Base-by-base conservation (phyloP, 2,888 invertebrate genomes). In the Apotomis capreana region DNA sequence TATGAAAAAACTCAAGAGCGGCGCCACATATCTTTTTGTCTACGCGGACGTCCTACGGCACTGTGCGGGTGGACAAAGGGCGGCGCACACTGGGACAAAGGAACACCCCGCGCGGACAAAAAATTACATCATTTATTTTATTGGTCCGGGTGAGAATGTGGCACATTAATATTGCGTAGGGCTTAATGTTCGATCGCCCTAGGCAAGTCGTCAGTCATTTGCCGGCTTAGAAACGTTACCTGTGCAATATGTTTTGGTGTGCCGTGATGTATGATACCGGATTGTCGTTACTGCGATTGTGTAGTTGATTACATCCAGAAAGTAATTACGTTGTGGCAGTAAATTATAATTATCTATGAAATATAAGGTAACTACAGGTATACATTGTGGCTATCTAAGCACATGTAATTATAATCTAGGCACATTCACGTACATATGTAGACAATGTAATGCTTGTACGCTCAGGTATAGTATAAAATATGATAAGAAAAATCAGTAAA, bases 51-150 rank as follows among this genome's bases (percentile, higher is more conserved):
- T 89, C 92, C 91, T 86, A 90, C 80, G 82, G 90, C 84, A 85
- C 55, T 46, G 64, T 65, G 64, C 83, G 80, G 76, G 72, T 77
- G 82, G 79, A 87, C 85, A 89, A 90, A 87, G 86, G 78, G 80
- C 83, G 80, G 84, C 74, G 78, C 85, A 86, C 85, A 83, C 80
- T 83, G 88, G 89, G 86, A 88, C 89, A 88, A 91, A 90, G 84
- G 82, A 83, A 83, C 85, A 83, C 88, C 89, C 89, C 84, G 87
- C 81, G 83, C 84, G 83, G 87, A 91, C 92, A 92, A 92, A 92
- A 92, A 92, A 92, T 92, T 90, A 92, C 91, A 91, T 92, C 92
- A 92, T 93, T 92, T 92, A 93, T 93, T 91, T 92, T 92, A 93
- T 92, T 90, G 91, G 91, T 84, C 79, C 85, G 90, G 89, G 91